A percentile compares a stretch with the other conserved stretches of the same genome.
These are phyloP conservation scores for Mus caroli DNA, from an alignment of 2,797 vertebrate genomes.

Conservation along the genomic window DNA sequence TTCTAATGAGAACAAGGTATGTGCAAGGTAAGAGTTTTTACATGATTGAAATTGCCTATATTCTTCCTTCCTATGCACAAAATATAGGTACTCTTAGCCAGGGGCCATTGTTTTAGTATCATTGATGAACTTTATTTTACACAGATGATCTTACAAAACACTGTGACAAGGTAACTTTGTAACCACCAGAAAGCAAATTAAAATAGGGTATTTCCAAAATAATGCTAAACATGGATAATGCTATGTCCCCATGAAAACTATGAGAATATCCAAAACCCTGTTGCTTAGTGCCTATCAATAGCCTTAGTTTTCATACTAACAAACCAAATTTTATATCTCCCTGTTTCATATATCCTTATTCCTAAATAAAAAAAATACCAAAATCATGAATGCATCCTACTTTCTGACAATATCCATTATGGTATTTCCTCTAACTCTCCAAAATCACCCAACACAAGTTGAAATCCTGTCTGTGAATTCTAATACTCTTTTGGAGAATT, in stretches of 20 bases:
- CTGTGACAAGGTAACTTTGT: background rate
- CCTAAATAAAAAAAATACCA: conserved; percentile 5
- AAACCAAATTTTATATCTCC: background rate
- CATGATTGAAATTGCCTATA: background rate
- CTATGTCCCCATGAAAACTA: background rate
- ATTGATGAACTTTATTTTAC: background rate
- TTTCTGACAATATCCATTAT: background rate
- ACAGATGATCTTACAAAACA: background rate
- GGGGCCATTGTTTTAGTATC: background rate
- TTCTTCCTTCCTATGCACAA: background rate
- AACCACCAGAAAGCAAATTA: background rate
- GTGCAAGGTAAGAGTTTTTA: background rate
- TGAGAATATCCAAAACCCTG: background rate
- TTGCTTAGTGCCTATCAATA: background rate
- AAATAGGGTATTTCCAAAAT: conserved; percentile 2
- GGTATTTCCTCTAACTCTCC: background rate
- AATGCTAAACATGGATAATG: background rate
- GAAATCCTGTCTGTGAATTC: background rate
- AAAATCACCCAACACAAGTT: background rate
- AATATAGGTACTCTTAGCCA: background rate
- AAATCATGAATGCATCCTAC: background rate
- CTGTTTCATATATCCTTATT: conserved; percentile 5
- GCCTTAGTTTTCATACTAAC: background rate
- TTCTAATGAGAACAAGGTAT: background rate
- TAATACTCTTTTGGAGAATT: background rate